Conservation (phyloP, 2,797 vertebrate genomes). For the Heliangelus exortis region DNA sequence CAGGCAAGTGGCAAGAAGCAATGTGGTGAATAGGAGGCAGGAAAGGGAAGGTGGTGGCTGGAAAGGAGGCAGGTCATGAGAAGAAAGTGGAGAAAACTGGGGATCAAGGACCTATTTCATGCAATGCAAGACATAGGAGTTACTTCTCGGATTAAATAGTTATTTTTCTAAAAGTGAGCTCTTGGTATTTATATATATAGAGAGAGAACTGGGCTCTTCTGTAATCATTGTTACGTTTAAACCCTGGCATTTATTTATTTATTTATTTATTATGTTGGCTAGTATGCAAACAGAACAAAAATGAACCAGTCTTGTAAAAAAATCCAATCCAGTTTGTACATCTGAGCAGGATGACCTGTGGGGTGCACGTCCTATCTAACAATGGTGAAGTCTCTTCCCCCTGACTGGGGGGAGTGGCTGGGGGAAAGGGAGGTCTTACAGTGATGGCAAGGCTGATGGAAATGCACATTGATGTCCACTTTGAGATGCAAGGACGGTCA, state of each 20-base stretch:
- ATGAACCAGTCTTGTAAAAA: fast-evolving
- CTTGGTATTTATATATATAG: not conserved
- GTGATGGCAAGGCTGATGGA: not conserved
- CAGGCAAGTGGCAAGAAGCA: not conserved
- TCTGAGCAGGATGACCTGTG: not conserved
- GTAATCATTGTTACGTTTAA: not conserved
- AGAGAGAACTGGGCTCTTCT: not conserved
- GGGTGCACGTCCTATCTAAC: not conserved
- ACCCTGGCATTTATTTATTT: not conserved
- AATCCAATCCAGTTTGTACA: not conserved
- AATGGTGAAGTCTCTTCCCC: not conserved
- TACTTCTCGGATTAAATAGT: not conserved
- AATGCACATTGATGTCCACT: fast-evolving
- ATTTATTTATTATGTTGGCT: not conserved
- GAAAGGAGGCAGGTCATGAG: not conserved
- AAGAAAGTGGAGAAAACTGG: not conserved
- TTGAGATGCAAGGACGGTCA: not conserved
- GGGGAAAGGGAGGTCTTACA: not conserved
- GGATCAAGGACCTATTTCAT: not conserved
- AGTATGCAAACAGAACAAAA: not conserved
- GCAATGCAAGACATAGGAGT: fast-evolving
- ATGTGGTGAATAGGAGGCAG: not conserved
- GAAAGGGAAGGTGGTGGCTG: not conserved
- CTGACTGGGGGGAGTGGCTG: not conserved
- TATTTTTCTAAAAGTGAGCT: not conserved